Percentiles rank a stretch among this genome's conserved stretches.
Conservation (phyloP, 2,113 vertebrate species). For the Myxocyprinus asiaticus region DNA sequence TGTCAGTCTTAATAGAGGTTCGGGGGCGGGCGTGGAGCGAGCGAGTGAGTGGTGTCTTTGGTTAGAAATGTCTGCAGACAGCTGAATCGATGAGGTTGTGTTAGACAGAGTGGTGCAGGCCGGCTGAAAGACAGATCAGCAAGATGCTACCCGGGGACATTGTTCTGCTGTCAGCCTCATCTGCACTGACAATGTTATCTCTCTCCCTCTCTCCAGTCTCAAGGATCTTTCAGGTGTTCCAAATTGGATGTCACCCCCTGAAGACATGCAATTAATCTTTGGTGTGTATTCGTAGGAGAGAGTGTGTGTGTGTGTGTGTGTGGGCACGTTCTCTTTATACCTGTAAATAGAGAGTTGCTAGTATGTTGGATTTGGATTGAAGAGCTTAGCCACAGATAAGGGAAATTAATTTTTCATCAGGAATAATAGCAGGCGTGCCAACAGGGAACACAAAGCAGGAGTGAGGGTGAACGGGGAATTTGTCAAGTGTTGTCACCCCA, state of each 20-base stretch:
- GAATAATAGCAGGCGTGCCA: constrained; percentile 80
- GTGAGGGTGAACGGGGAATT: constrained; percentile 81
- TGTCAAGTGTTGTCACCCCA: constrained; percentile 87
- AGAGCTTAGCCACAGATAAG: constrained; percentile 89
- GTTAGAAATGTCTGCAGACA: constrained; percentile 76
- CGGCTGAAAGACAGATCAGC: constrained; percentile 75
- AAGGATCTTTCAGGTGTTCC: constrained; percentile 83
- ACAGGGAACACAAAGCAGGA: constrained; percentile 82
- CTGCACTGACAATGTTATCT: constrained; percentile 89
- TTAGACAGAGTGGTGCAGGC: constrained; percentile 54
- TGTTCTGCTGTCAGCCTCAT: constrained; percentile 80
- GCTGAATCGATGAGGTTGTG: constrained; percentile 71
- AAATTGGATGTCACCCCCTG: constrained; percentile 85
- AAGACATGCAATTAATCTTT: constrained; percentile 92
- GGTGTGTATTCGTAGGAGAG: constrained; percentile 67
- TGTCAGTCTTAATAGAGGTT: constrained; percentile 75
- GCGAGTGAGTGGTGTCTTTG: constrained; percentile 24
- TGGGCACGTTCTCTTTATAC: constrained; percentile 77
- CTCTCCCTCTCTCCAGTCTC: constrained; percentile 75
- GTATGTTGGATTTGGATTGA: constrained; percentile 88
- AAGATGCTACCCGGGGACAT: constrained; percentile 80
- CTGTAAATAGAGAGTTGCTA: constrained; percentile 87
- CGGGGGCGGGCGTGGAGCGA: neutral
- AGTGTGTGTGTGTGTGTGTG: constrained; percentile 19
- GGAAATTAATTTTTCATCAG: constrained; percentile 94